phyloP scores from a whole-genome alignment of 2,113 vertebrate genomes.

The Equus quagga region DNA sequence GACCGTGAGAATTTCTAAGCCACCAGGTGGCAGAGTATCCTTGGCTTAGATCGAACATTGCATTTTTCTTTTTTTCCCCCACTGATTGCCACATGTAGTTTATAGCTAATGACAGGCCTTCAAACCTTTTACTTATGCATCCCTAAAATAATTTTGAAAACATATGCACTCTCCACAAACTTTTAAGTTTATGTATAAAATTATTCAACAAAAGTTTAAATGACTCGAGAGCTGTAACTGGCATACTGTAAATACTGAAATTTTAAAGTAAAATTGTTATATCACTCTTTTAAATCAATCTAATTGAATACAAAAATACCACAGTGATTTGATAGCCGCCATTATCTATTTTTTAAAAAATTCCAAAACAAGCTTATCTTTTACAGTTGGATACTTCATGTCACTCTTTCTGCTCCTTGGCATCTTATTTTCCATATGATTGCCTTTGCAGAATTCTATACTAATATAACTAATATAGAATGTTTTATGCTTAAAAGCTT shows the following conservation, averaged over 20 bases:
- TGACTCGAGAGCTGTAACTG: background rate
- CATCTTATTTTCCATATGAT: conserved; percentile 18
- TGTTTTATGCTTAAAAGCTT: background rate
- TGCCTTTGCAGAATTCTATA: background rate
- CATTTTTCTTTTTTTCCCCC: background rate
- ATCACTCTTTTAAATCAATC: background rate
- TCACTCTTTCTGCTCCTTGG: background rate
- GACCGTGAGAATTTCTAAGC: conserved; percentile 8
- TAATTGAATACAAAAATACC: background rate
- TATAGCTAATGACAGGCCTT: background rate
- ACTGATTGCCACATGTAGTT: background rate
- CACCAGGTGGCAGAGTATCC: conserved; percentile 87
- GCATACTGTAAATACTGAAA: background rate
- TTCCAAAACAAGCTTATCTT: background rate
- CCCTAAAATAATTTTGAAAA: conserved; percentile 23
- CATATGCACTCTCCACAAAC: background rate
- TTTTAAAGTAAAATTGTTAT: background rate
- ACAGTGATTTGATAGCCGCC: background rate
- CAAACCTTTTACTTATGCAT: background rate
- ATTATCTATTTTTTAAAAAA: background rate
- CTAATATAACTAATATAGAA: background rate
- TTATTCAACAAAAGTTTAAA: background rate
- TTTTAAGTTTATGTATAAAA: background rate
- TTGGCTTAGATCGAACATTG: background rate
- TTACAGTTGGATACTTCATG: background rate